phyloP scores from a whole-genome alignment of 2,888 invertebrate genomes.

The Thereva nobilitata region DNA sequence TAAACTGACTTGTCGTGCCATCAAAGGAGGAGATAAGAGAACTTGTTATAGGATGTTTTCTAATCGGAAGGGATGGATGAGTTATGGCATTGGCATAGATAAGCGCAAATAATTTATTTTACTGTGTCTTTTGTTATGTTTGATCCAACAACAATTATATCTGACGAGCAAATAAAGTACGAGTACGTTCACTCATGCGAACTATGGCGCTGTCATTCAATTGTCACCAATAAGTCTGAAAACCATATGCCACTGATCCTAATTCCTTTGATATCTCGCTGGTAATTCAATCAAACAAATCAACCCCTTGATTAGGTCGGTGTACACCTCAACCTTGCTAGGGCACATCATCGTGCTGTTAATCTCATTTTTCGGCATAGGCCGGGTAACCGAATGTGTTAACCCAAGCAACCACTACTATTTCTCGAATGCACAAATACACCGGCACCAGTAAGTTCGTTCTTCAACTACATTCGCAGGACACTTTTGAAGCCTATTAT shows the following conservation, averaged over 20 bases:
- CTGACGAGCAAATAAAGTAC: too few relatives aligned
- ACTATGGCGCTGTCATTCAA: too few relatives aligned
- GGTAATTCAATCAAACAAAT: constrained; percentile 43
- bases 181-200: too few relatives aligned
- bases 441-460: too few relatives aligned
- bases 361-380: constrained; percentile 39
- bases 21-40: too few relatives aligned
- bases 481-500: background rate
- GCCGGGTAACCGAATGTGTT: constrained; percentile 42
- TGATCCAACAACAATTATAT: too few relatives aligned
- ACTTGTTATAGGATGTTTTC: background rate
- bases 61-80: background rate
- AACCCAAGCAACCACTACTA: constrained; percentile 42
- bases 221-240: too few relatives aligned
- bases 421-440: constrained; percentile 33
- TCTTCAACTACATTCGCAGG: too few relatives aligned
- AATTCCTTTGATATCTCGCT: constrained; percentile 30
- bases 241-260: constrained; percentile 26
- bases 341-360: constrained; percentile 24
- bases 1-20: too few relatives aligned
- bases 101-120: too few relatives aligned
- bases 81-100: too few relatives aligned
- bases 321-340: constrained; percentile 21
- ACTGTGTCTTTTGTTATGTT: too few relatives aligned
- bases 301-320: constrained; percentile 43